Conservation (phyloP, 2,888 invertebrate genomes). For the Sympetrum striolatum region DNA sequence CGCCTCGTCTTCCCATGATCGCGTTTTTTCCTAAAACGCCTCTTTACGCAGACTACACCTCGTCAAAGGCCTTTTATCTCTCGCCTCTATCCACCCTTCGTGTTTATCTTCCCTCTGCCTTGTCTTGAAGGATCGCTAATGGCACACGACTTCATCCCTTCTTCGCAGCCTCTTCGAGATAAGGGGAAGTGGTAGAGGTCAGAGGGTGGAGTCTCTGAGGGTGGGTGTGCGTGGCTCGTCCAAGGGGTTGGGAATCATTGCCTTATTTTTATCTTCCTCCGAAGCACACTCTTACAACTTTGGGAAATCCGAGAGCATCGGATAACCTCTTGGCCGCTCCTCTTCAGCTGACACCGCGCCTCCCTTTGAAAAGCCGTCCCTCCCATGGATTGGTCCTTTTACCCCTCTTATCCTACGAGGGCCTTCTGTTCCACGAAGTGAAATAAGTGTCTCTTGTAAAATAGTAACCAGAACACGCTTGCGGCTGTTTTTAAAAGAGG, state of each 20-base stretch:
- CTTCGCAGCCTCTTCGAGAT: background rate
- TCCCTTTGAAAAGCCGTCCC: background rate
- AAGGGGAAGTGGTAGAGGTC: constrained; percentile 14
- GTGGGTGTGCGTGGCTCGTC: background rate
- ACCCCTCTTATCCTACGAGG: background rate
- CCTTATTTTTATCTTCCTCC: background rate
- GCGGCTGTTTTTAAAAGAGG: background rate
- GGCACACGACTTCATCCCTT: background rate
- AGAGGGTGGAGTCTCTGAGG: background rate
- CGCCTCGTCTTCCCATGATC: background rate
- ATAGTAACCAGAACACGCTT: background rate
- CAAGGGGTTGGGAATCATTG: background rate
- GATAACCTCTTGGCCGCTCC: background rate
- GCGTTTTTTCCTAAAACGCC: background rate
- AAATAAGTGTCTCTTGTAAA: background rate
- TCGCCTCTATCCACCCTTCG: background rate
- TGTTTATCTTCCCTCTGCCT: background rate
- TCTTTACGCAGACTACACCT: background rate
- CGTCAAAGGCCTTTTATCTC: background rate
- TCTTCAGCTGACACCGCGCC: background rate
- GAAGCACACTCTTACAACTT: background rate
- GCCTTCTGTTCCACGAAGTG: background rate
- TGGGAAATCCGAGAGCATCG: background rate
- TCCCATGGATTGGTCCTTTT: background rate
- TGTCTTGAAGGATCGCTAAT: constrained; percentile 16